Base-by-base conservation (phyloP, 2,113 vertebrate genomes). In the Leptocoma aspasia region DNA sequence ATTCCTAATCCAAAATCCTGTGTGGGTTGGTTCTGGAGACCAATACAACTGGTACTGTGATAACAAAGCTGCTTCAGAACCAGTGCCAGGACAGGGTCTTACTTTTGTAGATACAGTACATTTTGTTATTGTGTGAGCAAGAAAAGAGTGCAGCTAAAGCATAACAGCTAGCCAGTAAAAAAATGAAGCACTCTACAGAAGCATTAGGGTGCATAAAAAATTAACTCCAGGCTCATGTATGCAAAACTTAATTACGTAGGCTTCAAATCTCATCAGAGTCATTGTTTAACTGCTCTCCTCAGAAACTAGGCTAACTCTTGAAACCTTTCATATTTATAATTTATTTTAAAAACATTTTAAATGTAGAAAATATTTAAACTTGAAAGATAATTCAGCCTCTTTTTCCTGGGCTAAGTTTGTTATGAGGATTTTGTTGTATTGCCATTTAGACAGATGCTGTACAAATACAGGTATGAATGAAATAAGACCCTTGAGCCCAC, bases 261-360 rank as follows among this genome's bases (percentile, higher is more conserved):
- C 59, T 94, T 93, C 87, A 93, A 61, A 66, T 86, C 71, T 88
- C 78, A 93, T 86, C 72, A 89, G 68, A 83, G 17, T 79, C 54
- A 80, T 89, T 88, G 92, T 92, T 94, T 92, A 94, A 91, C 59
- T 59, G 50, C 39, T 94, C 35, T 88, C 69, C 64, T 83, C 52
- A 88, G 87, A 86, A 88, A 64, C 54, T n/a, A 60, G 64, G 71
- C 54, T 92, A 72, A 41, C 47, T 86, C 68, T 70, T 61, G 70
- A 94, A 92, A 47, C 21, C 27, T 82, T 92, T 69, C 37, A 11
- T 76, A 57, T n/a, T 56, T 86, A 66, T 59, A 2, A 75, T 73
- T 90, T 88, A 80, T 73, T 88, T 90, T 19, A 35, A 92, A 94
- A 95, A 27, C 17, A 66, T 70, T 86, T 93, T 14, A 83, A 94